These are phyloP conservation scores for Cervus canadensis DNA, from an alignment of 2,113 vertebrate species.

Conservation along the genomic window DNA sequence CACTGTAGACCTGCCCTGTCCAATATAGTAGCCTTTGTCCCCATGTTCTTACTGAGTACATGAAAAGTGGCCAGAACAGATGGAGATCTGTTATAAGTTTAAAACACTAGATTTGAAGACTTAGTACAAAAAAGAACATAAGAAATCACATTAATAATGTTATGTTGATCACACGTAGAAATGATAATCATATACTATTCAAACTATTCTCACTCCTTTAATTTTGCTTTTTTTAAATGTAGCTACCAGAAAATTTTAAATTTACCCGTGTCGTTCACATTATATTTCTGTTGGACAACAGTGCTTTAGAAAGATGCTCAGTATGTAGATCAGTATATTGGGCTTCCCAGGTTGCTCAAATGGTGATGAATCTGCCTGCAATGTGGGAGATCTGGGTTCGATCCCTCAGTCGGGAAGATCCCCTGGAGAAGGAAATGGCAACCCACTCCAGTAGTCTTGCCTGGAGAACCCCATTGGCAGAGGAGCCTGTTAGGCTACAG, in stretches of 20 bases:
- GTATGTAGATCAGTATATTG: neutral
- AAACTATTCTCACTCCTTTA: neutral
- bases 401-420: neutral
- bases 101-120: neutral
- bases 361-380: neutral
- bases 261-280: neutral
- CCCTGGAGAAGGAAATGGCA: neutral
- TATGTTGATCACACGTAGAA: neutral
- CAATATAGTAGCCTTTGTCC: too few species aligned
- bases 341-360: neutral
- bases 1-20: neutral
- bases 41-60: too few species aligned
- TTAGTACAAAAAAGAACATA: neutral
- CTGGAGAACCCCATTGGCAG: neutral
- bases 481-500: neutral
- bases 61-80: neutral
- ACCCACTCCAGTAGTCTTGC: neutral
- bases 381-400: neutral
- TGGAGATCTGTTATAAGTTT: neutral
- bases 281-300: too few species aligned
- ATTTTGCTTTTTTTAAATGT: neutral
- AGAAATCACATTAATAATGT: neutral
- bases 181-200: neutral
- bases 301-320: neutral
- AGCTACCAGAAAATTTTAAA: neutral